These are phyloP conservation scores for Pseudoips prasinana DNA, from an alignment of 2,888 invertebrate genomes.

Conservation along the genomic window DNA sequence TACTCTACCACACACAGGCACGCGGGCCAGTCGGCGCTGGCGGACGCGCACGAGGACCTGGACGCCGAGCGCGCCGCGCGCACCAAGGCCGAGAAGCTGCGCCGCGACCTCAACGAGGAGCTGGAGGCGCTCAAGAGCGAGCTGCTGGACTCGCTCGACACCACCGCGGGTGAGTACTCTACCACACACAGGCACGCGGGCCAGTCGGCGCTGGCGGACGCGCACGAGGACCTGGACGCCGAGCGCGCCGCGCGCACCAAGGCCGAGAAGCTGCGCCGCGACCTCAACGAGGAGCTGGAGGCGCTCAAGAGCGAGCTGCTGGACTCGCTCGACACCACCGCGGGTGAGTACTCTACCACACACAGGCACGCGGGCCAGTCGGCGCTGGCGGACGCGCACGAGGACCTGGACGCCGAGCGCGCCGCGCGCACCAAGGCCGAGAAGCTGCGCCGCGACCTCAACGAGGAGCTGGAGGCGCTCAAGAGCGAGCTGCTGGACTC, in stretches of 20 bases:
- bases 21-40: constrained; percentile 97
- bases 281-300: constrained; percentile 97
- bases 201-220: constrained; percentile 98
- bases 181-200: no score
- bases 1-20: constrained; percentile 91
- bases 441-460: constrained; percentile 95
- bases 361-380: no score
- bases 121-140: constrained; percentile 96
- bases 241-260: constrained; percentile 95
- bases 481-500: no score
- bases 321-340: constrained; percentile 97
- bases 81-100: constrained; percentile 95
- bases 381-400: constrained; percentile 96
- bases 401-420: constrained; percentile 98
- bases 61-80: constrained; percentile 94
- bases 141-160: constrained; percentile 90
- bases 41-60: constrained; percentile 96
- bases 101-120: constrained; percentile 96
- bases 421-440: constrained; percentile 96
- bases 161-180: constrained; percentile 49
- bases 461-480: constrained; percentile 97
- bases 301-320: constrained; percentile 97
- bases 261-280: constrained; percentile 97
- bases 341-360: constrained; percentile 54
- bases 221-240: constrained; percentile 98